These are phyloP conservation scores for Temnothorax longispinosus DNA, from an alignment of 1,140 invertebrate genomes.

Conservation along the genomic window DNA sequence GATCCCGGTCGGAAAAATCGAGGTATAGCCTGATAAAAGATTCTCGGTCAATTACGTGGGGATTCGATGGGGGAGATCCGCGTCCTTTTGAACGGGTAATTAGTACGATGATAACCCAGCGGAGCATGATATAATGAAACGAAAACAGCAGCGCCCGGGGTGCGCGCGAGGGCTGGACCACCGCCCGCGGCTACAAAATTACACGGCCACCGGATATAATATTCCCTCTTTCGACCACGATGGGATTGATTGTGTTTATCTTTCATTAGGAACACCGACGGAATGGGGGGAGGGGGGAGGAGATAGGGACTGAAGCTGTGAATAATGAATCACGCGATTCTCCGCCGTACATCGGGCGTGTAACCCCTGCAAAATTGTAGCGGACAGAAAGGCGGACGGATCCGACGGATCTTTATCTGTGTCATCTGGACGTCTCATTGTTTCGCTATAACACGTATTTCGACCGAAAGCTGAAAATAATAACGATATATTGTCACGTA, in stretches of 20 bases:
- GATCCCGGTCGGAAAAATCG: conserved; percentile 28
- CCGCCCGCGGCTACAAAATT: conserved; percentile 75
- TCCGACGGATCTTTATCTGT: not conserved
- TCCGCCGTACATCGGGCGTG: conserved; percentile 45
- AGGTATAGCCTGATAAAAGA: conserved; percentile 36
- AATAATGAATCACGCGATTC: conserved; percentile 83
- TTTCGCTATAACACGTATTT: conserved; percentile 16
- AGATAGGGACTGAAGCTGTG: conserved; percentile 63
- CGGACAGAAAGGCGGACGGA: conserved; percentile 18
- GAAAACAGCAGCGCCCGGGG: conserved; percentile 76
- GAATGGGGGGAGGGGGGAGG: conserved; percentile 21
- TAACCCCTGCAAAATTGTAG: conserved; percentile 12
- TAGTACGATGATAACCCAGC: conserved; percentile 78
- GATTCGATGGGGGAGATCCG: conserved; percentile 10
- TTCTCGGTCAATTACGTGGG: conserved; percentile 46
- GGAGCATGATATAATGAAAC: conserved; percentile 81
- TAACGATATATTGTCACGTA: not conserved
- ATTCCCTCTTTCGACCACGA: conserved; percentile 81
- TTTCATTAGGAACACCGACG: conserved; percentile 83
- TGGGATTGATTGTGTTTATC: conserved; percentile 85
- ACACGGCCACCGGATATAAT: conserved; percentile 81
- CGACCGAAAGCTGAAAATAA: conserved; percentile 2
- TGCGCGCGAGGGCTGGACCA: conserved; percentile 7
- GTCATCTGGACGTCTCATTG: conserved; percentile 34
- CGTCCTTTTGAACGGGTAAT: conserved; percentile 76